Conservation (phyloP, 2,113 vertebrate genomes). For the Brachypteracias leptosomus region DNA sequence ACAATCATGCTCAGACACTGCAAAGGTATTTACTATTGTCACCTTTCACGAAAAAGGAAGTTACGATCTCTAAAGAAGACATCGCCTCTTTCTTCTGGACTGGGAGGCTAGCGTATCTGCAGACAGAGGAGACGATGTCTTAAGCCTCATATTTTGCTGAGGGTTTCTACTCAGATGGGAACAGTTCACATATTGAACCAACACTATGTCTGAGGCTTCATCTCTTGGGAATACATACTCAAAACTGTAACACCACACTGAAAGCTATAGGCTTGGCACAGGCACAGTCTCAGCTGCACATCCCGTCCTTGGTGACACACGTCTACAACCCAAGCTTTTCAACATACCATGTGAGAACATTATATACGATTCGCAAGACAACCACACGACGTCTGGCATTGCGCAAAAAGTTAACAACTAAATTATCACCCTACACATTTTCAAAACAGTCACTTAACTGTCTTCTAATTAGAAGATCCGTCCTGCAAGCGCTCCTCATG, state of each 20-base stretch:
- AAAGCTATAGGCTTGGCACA: not conserved
- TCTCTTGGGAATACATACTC: not conserved
- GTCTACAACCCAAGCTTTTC: not conserved
- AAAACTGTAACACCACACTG: not conserved
- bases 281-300: not conserved
- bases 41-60: not conserved
- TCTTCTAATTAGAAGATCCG: not conserved
- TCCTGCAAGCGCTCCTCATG: not conserved
- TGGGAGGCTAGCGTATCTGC: not conserved
- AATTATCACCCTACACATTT: not conserved
- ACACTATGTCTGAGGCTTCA: not conserved
- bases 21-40: not conserved
- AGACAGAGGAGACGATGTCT: fast-evolving
- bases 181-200: not conserved
- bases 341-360: fast-evolving
- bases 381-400: not conserved
- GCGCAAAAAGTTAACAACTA: not conserved
- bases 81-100: not conserved
- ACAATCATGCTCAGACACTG: not conserved
- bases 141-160: not conserved
- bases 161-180: not conserved
- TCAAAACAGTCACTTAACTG: not conserved
- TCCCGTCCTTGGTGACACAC: not conserved
- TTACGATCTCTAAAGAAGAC: not conserved
- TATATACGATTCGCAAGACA: fast-evolving